Conservation (phyloP, 2,113 vertebrate genomes). For the human (Homo sapiens) region DNA sequence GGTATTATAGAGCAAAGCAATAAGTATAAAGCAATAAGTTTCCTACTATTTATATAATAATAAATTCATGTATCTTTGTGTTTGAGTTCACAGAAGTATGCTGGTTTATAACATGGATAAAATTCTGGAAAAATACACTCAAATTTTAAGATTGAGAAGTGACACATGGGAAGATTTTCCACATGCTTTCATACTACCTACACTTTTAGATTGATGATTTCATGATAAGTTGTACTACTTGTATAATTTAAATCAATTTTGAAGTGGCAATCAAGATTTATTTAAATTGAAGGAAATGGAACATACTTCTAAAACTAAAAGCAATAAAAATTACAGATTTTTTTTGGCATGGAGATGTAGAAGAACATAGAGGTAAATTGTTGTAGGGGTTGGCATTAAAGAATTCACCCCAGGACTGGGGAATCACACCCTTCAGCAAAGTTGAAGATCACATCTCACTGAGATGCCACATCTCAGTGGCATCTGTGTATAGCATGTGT, state of each 20-base stretch:
- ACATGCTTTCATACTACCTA: neutral
- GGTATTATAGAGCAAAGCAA: neutral
- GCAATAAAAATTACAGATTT: neutral
- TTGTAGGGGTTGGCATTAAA: neutral
- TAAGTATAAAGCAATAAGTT: neutral
- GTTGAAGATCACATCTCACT: neutral
- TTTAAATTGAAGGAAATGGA: neutral
- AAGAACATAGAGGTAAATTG: neutral
- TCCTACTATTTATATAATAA: neutral
- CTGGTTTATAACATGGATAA: neutral
- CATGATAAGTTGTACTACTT: neutral
- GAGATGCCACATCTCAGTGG: neutral
- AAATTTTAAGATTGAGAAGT: neutral
- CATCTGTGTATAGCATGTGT: neutral
- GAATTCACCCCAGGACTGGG: neutral
- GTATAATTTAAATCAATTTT: neutral
- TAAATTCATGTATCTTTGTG: neutral
- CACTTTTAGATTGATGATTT: neutral
- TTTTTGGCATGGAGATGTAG: neutral
- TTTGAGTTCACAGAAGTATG: neutral
- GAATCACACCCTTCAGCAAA: neutral
- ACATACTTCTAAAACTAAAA: neutral
- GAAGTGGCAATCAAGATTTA: slow-evolving; percentile 13
- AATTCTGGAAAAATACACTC: neutral
- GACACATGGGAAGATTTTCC: neutral